phyloP scores from a whole-genome alignment of 92 coral and sea anemone genomes.

The Porites cylindrica region DNA sequence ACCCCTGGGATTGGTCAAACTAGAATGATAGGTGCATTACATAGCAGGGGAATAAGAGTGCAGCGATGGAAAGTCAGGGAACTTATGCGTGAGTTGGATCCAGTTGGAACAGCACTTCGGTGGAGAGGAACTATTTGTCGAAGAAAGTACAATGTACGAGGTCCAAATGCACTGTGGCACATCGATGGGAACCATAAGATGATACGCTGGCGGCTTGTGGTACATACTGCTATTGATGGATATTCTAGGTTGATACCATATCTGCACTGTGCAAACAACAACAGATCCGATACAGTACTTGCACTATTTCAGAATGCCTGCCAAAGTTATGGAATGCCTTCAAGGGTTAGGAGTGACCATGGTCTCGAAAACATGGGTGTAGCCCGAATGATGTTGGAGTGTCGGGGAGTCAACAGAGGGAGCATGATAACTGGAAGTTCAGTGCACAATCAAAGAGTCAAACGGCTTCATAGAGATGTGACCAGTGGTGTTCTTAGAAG shows the following conservation, averaged over 20 bases:
- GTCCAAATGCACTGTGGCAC: conserved; percentile 65
- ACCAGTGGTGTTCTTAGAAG: conserved; percentile 50
- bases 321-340: conserved; percentile 66
- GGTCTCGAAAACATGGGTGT: conserved; percentile 64
- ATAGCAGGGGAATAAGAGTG: conserved; percentile 48
- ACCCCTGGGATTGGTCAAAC: conserved; percentile 50
- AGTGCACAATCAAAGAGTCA: conserved; percentile 50
- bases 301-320: conserved; percentile 60
- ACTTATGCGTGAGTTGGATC: conserved; percentile 39
- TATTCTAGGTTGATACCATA: conserved; percentile 67
- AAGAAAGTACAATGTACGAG: conserved; percentile 55
- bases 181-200: conserved; percentile 28
- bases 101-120: conserved; percentile 68
- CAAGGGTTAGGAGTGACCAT: conserved; percentile 68
- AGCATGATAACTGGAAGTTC: conserved; percentile 65
- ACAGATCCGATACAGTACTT: conserved; percentile 61
- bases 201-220: too few relatives aligned
- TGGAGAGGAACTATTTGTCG: conserved; percentile 69
- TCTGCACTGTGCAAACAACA: conserved; percentile 66
- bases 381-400: conserved; percentile 62
- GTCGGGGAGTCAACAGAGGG: conserved; percentile 62
- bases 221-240: conserved; percentile 65
- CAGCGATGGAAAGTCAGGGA: conserved; percentile 49
- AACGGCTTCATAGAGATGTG: conserved; percentile 57
- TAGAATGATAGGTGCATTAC: conserved; percentile 46